Evolutionary conservation across 2,113 vertebrate species (phyloP).

Genomic region (Neoarius graeffei): DNA sequence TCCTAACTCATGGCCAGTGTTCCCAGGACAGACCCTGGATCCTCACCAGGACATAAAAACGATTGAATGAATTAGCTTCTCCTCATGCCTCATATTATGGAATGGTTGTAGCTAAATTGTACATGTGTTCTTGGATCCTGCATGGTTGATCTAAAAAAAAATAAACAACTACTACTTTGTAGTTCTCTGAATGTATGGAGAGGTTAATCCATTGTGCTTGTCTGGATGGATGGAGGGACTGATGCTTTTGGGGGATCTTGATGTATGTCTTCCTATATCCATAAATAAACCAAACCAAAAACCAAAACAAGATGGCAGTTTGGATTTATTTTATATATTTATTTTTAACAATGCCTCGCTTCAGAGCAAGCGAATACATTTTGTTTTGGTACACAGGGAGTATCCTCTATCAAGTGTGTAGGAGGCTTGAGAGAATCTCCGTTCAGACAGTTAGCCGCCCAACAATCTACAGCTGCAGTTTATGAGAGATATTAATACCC

Average conservation of each 20-base stretch:
- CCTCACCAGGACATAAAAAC: neutral
- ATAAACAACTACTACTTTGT: no score
- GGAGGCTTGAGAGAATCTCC: neutral
- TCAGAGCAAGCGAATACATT: neutral
- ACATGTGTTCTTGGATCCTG: neutral
- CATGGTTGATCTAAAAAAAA: neutral
- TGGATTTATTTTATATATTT: neutral
- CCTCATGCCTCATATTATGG: neutral
- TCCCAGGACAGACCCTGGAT: neutral
- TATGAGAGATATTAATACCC: slow-evolving; percentile 28
- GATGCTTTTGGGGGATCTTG: no score
- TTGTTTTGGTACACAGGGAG: neutral
- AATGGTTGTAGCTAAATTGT: neutral
- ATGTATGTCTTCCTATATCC: no score
- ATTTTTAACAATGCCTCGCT: neutral
- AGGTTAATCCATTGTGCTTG: no score
- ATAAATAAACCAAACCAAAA: no score
- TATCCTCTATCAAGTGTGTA: neutral
- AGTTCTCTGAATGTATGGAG: no score
- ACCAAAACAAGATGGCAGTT: no score
- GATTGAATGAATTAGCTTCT: neutral
- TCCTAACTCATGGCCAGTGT: neutral
- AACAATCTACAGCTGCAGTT: neutral
- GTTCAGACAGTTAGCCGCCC: neutral
- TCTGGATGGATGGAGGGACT: no score